Conservation (phyloP, 92 coral and sea anemone species). For the Scolanthus callimorphus region DNA sequence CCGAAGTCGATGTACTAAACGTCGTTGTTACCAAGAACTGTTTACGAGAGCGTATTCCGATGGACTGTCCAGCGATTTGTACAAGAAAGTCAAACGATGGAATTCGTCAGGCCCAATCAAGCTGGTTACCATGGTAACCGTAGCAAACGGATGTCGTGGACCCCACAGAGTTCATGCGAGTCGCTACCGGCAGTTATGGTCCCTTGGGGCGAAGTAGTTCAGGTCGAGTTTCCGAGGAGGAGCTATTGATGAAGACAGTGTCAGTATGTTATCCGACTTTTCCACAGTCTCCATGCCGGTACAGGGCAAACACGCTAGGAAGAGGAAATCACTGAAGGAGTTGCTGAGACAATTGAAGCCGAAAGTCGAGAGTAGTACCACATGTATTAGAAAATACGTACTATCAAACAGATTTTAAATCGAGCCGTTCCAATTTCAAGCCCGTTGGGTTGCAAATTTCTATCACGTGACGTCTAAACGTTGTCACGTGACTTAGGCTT, state of each 20-base stretch:
- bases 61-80: not conserved
- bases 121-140: slow-evolving; percentile 1
- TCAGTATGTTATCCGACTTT: slow-evolving; percentile 21
- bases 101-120: not conserved
- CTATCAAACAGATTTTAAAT: too few species aligned
- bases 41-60: not conserved
- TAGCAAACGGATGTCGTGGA: slow-evolving; percentile 25
- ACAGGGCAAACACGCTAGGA: slow-evolving; percentile 17
- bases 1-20: not conserved
- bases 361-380: too few species aligned
- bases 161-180: slow-evolving; percentile 10
- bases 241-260: slow-evolving; percentile 13
- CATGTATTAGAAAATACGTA: too few species aligned
- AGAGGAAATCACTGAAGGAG: slow-evolving; percentile 21
- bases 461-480: too few species aligned
- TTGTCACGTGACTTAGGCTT: too few species aligned
- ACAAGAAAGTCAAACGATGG: not conserved
- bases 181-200: not conserved
- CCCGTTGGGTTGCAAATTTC: too few species aligned
- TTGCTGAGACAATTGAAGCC: slow-evolving; percentile 10
- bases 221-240: slow-evolving; percentile 5
- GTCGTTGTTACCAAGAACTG: not conserved
- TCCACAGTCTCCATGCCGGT: slow-evolving; percentile 29
- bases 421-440: too few species aligned
- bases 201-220: slow-evolving; percentile 1